Conservation (phyloP, 2,888 invertebrate genomes). For the Dendrolimus pini region DNA sequence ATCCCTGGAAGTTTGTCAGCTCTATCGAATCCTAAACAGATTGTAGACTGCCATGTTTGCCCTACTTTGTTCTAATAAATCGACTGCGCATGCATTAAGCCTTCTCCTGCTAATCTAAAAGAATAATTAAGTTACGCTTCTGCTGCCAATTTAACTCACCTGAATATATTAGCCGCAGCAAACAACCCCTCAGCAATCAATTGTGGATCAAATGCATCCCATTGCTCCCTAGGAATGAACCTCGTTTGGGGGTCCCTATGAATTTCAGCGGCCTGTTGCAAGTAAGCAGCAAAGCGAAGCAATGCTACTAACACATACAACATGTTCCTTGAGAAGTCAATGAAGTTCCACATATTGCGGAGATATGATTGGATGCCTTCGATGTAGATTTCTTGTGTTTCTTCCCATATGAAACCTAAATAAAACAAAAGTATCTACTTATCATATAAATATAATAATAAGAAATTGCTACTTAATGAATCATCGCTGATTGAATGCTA, state of each 20-base stretch:
- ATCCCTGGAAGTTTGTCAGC: too few relatives aligned
- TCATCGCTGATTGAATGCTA: too few relatives aligned
- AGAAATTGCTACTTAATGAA: too few relatives aligned
- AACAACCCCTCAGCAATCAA: constrained; percentile 94
- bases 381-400: constrained; percentile 92
- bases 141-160: constrained; percentile 48
- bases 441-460: too few relatives aligned
- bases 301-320: constrained; percentile 86
- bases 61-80: too few relatives aligned
- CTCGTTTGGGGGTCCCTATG: constrained; percentile 80
- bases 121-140: too few relatives aligned
- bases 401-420: constrained; percentile 92
- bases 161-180: constrained; percentile 96
- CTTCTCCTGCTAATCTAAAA: too few relatives aligned
- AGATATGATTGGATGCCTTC: constrained; percentile 92
- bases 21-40: too few relatives aligned
- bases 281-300: constrained; percentile 82
- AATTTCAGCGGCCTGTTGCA: constrained; percentile 85
- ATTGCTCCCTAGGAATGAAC: constrained; percentile 87
- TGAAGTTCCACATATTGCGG: constrained; percentile 97
- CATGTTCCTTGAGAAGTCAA: constrained; percentile 94
- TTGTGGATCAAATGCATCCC: constrained; percentile 96
- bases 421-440: constrained; percentile 7
- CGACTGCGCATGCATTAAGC: too few relatives aligned
- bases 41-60: too few relatives aligned